phyloP scores from a whole-genome alignment of 1,140 invertebrate genomes.

The Phymastichus coffea region DNA sequence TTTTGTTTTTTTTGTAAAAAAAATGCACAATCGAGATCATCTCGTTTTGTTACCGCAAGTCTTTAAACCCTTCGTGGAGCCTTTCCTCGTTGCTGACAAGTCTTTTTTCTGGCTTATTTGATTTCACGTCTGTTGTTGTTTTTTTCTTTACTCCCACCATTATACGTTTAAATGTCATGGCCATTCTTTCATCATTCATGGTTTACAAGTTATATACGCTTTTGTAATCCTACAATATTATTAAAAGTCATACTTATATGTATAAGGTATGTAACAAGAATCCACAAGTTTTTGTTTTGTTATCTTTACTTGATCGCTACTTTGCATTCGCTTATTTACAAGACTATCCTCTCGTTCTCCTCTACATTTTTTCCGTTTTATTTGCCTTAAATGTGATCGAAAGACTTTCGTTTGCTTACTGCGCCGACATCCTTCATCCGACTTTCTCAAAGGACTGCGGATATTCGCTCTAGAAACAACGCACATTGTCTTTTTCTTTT shows the following conservation, averaged over 20 bases:
- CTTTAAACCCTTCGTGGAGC: neutral
- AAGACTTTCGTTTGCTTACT: conserved; percentile 3
- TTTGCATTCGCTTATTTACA: conserved; percentile 13
- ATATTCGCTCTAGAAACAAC: neutral
- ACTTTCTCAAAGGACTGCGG: neutral
- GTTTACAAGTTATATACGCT: conserved; percentile 13
- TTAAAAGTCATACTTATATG: conserved; percentile 21
- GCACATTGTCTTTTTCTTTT: neutral
- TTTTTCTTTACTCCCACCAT: neutral
- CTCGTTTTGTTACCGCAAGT: conserved; percentile 1
- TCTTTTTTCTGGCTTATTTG: conserved; percentile 1
- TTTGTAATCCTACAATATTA: conserved; percentile 20
- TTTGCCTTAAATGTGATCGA: conserved; percentile 1
- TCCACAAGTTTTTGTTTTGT: conserved; percentile 30
- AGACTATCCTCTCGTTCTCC: neutral
- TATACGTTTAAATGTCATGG: too few relatives aligned
- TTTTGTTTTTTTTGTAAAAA: conserved; percentile 9
- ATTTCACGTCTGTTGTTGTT: neutral
- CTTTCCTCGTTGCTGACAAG: conserved; percentile 8
- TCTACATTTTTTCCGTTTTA: neutral
- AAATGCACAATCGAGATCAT: conserved; percentile 27
- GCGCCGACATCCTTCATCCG: neutral
- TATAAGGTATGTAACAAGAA: conserved; percentile 46
- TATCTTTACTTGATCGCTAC: neutral
- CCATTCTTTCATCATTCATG: conserved; percentile 1